Conservation (phyloP, 2,888 invertebrate species). For the Gnatocerus cornutus region DNA sequence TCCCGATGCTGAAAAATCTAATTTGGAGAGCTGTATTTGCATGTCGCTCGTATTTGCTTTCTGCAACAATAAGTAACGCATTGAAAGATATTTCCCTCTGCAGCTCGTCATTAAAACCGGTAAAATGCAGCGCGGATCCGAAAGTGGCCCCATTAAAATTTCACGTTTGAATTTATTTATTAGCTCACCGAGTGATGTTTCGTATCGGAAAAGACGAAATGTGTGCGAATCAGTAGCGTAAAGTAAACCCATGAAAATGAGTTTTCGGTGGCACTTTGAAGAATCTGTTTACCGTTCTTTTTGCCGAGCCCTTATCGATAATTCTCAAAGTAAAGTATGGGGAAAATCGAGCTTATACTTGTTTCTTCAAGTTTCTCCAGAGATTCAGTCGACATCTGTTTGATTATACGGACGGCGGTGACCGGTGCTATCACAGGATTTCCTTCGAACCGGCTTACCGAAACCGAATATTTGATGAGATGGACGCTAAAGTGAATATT, state of each 20-base stretch:
- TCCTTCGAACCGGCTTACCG: conserved; percentile 10
- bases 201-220: conserved; percentile 2
- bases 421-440: conserved; percentile 25
- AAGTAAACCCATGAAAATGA: conserved; percentile 16
- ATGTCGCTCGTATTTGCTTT: conserved; percentile 78
- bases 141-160: conserved; percentile 12
- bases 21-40: conserved; percentile 81
- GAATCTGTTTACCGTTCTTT: conserved; percentile 26
- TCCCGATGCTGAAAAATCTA: conserved; percentile 86
- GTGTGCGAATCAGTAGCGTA: conserved; percentile 7
- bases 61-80: conserved; percentile 71
- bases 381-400: conserved; percentile 24
- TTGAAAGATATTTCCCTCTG: background rate
- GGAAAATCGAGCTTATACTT: background rate
- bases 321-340: conserved; percentile 5
- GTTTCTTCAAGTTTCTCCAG: conserved; percentile 17
- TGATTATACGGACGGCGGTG: conserved; percentile 34
- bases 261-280: conserved; percentile 5
- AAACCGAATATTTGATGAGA: conserved; percentile 43
- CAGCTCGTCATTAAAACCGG: background rate
- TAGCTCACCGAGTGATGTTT: conserved; percentile 1
- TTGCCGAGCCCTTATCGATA: conserved; percentile 19
- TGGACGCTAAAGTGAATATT: conserved; percentile 35
- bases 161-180: conserved; percentile 19
- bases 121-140: background rate